Conservation (phyloP, 2,113 vertebrate species). For the Cinclus mexicanus region DNA sequence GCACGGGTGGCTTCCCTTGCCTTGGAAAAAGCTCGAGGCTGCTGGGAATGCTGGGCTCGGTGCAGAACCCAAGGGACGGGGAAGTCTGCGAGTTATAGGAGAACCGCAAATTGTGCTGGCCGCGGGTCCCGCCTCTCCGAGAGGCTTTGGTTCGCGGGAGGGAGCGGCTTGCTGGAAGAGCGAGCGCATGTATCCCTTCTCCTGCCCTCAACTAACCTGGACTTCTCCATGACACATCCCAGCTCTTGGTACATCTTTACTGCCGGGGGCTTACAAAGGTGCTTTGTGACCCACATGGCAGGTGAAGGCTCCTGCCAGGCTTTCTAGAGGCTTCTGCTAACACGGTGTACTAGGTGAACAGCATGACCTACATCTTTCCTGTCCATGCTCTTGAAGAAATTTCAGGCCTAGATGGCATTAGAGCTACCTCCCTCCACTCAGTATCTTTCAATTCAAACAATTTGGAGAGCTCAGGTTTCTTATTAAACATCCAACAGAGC, state of each 20-base stretch:
- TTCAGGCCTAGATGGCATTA: background rate
- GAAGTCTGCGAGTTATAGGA: background rate
- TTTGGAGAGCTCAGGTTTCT: background rate
- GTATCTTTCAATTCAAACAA: background rate
- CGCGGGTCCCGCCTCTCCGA: background rate
- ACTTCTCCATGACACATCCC: fast-evolving
- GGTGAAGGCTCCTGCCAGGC: background rate
- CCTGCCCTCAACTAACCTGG: background rate
- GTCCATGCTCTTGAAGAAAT: background rate
- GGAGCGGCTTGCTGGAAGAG: background rate
- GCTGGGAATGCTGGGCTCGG: background rate
- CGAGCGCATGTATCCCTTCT: background rate
- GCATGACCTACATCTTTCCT: background rate
- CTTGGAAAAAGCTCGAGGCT: background rate
- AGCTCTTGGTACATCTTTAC: background rate
- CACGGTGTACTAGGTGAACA: background rate
- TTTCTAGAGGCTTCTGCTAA: background rate
- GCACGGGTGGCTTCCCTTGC: background rate
- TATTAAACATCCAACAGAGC: background rate
- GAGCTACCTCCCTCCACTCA: background rate
- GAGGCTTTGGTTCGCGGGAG: background rate
- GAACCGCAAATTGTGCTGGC: background rate
- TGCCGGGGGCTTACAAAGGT: background rate
- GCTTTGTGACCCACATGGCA: background rate
- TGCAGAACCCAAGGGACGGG: background rate